phyloP scores from a whole-genome alignment of 2,888 invertebrate species.

The Dasypolia templi region DNA sequence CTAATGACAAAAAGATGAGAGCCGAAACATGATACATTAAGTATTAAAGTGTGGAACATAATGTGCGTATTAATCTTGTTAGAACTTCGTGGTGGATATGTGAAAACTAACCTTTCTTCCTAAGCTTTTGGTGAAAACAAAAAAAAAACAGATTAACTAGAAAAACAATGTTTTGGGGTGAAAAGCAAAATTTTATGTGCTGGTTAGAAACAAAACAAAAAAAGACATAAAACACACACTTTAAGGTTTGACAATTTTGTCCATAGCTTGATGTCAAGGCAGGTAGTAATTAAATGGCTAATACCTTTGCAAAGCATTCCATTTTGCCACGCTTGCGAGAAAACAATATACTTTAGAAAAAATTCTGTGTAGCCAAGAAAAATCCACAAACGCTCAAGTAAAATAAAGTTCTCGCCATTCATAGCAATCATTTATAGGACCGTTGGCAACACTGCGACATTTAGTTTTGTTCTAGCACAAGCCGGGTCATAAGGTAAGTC shows the following conservation, averaged over 20 bases:
- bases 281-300: background rate
- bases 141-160: background rate
- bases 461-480: conserved; percentile 31
- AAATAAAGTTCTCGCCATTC: conserved; percentile 40
- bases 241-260: background rate
- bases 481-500: conserved; percentile 30
- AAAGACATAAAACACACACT: background rate
- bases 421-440: conserved; percentile 39
- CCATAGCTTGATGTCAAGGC: background rate
- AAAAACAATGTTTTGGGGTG: background rate
- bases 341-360: background rate
- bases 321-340: background rate
- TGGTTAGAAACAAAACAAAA: background rate
- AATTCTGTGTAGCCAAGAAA: conserved; percentile 3
- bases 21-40: conserved; percentile 64
- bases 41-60: conserved; percentile 56
- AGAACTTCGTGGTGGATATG: conserved; percentile 16
- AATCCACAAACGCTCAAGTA: conserved; percentile 25
- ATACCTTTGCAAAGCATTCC: background rate
- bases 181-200: background rate
- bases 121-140: background rate
- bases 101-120: background rate
- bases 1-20: conserved; percentile 76
- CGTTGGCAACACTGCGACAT: conserved; percentile 37
- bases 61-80: conserved; percentile 47